These are phyloP conservation scores for Callithrix jacchus DNA, from an alignment of 2,113 vertebrate species.

Conservation along the genomic window DNA sequence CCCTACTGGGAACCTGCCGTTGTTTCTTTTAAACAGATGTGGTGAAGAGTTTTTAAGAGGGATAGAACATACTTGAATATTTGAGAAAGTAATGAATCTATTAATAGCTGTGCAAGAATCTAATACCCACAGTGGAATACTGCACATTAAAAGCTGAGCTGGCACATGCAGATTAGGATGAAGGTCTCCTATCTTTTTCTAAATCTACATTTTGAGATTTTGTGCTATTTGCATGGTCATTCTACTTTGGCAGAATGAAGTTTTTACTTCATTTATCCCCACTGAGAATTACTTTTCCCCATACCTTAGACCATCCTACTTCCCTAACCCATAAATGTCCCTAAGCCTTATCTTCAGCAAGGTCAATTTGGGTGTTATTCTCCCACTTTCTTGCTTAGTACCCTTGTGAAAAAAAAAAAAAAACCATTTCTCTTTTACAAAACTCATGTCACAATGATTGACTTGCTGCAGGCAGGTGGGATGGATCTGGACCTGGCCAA, in stretches of 20 bases:
- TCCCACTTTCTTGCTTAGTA: neutral
- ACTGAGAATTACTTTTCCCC: neutral
- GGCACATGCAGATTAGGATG: neutral
- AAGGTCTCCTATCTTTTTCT: neutral
- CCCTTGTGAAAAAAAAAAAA: neutral
- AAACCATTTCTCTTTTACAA: neutral
- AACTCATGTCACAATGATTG: neutral
- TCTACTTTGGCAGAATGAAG: neutral
- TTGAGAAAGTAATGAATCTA: neutral
- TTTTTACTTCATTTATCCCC: neutral
- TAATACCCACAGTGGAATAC: neutral
- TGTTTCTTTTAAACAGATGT: no score
- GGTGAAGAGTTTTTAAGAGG: no score
- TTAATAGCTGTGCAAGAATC: neutral
- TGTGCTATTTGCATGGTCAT: neutral
- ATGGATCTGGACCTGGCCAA: neutral
- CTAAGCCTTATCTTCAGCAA: neutral
- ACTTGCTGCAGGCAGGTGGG: neutral
- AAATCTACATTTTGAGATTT: neutral
- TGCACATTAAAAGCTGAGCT: neutral
- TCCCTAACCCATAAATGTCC: neutral
- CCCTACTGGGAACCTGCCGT: rapidly evolving
- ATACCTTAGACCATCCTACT: neutral
- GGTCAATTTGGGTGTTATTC: neutral
- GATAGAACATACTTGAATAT: no score